Conservation (phyloP, 2,113 vertebrate genomes). For the Chrysemys picta region DNA sequence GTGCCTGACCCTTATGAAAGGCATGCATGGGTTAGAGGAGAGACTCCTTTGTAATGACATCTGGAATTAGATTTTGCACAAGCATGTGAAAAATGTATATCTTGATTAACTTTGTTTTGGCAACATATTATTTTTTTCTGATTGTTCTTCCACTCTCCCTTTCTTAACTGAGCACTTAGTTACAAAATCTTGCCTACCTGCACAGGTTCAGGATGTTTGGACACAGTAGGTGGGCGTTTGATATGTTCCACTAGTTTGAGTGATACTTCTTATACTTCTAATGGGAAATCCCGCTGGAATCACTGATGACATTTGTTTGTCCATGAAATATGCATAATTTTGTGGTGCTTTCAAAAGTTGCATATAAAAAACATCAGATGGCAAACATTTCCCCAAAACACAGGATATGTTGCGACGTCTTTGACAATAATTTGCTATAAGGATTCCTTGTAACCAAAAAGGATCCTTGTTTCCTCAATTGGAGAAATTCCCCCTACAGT, state of each 20-base stretch:
- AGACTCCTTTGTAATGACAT: background rate
- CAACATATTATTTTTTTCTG: background rate
- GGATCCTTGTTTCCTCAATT: background rate
- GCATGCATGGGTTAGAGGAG: background rate
- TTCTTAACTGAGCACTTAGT: background rate
- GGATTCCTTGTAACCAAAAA: background rate
- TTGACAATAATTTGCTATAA: background rate
- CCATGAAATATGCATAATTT: background rate
- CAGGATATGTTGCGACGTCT: background rate
- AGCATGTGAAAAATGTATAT: background rate
- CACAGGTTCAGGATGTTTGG: background rate
- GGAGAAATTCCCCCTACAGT: background rate
- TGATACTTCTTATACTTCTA: background rate
- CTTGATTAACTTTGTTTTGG: background rate
- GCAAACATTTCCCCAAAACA: background rate
- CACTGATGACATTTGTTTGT: background rate
- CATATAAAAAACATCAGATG: background rate
- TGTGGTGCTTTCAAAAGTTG: background rate
- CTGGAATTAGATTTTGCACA: background rate
- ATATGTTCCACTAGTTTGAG: background rate
- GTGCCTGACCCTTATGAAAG: background rate
- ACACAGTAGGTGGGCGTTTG: rapidly evolving
- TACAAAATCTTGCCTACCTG: background rate
- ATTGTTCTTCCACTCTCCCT: background rate
- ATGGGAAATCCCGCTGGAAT: background rate